phyloP scores from a whole-genome alignment of 23 tunicate species.

The Oikopleura dioica region DNA sequence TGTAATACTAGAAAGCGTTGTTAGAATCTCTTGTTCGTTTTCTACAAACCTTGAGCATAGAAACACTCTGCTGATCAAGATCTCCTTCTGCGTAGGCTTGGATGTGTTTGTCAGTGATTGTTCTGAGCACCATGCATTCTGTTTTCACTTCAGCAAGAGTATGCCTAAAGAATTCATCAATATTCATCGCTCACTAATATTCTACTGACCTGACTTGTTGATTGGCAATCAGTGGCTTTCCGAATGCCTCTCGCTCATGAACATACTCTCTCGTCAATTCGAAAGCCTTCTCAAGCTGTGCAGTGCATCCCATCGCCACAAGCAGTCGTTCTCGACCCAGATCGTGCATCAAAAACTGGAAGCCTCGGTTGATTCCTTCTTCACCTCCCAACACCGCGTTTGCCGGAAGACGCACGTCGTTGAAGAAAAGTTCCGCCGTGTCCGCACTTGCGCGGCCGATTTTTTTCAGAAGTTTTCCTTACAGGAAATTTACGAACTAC shows the following conservation, averaged over 20 bases:
- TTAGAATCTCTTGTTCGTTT: too few species aligned
- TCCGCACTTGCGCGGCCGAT: slow-evolving; percentile 71
- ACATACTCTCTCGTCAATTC: slow-evolving; percentile 30
- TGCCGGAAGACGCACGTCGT: slow-evolving; percentile 55
- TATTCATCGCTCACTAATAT: too few species aligned
- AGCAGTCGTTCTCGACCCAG: slow-evolving; percentile 78
- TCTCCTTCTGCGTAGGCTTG: slow-evolving; percentile 35
- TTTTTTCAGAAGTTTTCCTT: slow-evolving; percentile 55
- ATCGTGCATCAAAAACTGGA: slow-evolving; percentile 51
- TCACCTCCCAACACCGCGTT: slow-evolving; percentile 56
- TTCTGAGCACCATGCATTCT: slow-evolving; percentile 25
- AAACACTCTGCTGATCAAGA: slow-evolving; percentile 54
- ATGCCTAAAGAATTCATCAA: too few species aligned
- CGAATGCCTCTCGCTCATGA: slow-evolving; percentile 41
- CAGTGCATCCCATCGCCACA: slow-evolving; percentile 40
- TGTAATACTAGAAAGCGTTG: too few species aligned
- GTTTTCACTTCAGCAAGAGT: slow-evolving; percentile 89
- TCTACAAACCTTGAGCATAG: slow-evolving; percentile 84
- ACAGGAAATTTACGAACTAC: too few species aligned
- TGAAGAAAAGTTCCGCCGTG: slow-evolving; percentile 77
- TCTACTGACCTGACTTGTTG: slow-evolving; percentile 68
- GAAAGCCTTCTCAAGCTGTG: slow-evolving; percentile 60
- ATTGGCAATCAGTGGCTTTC: slow-evolving; percentile 44
- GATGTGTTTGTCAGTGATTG: slow-evolving; percentile 59
- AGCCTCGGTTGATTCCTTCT: neutral